Evolutionary conservation across 2,113 vertebrate species (phyloP).

Genomic region (Entelurus aequoreus): DNA sequence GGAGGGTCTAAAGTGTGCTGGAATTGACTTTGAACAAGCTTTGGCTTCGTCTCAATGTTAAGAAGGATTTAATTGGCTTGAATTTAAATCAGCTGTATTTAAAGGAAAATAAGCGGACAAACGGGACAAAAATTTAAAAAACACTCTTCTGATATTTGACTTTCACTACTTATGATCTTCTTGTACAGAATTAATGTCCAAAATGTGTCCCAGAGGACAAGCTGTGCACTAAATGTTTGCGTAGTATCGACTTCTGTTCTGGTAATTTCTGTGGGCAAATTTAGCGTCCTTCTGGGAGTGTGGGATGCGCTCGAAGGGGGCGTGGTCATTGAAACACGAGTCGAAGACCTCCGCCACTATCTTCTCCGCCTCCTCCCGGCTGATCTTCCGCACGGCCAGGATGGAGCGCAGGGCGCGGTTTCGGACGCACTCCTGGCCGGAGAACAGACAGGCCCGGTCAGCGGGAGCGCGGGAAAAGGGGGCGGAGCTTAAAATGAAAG

Average conservation of each 20-base stretch:
- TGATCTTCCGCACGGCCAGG: conserved; percentile 86
- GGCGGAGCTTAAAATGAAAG: no score
- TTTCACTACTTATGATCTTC: conserved; percentile 10
- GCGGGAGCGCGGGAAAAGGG: background rate
- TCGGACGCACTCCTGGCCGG: conserved; percentile 81
- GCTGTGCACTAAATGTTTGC: conserved; percentile 61
- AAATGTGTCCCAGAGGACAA: conserved; percentile 1
- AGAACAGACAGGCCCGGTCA: background rate
- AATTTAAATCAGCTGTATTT: conserved; percentile 35
- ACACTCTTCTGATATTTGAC: conserved; percentile 1
- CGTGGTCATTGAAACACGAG: conserved; percentile 88
- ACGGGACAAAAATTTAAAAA: conserved; percentile 6
- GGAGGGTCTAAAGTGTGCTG: no score
- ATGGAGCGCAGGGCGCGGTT: conserved; percentile 88
- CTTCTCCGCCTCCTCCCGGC: conserved; percentile 78
- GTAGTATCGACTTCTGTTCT: conserved; percentile 84
- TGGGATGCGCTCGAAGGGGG: conserved; percentile 91
- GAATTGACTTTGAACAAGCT: conserved; percentile 2
- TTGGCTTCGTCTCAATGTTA: background rate
- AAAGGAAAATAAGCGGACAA: conserved; percentile 25
- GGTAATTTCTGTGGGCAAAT: conserved; percentile 82
- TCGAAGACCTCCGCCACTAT: conserved; percentile 91
- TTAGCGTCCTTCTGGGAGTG: conserved; percentile 79
- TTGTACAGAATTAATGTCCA: conserved; percentile 18
- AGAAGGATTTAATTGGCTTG: conserved; percentile 26